Conservation (phyloP, 2,113 vertebrate species). For the human region DNA sequence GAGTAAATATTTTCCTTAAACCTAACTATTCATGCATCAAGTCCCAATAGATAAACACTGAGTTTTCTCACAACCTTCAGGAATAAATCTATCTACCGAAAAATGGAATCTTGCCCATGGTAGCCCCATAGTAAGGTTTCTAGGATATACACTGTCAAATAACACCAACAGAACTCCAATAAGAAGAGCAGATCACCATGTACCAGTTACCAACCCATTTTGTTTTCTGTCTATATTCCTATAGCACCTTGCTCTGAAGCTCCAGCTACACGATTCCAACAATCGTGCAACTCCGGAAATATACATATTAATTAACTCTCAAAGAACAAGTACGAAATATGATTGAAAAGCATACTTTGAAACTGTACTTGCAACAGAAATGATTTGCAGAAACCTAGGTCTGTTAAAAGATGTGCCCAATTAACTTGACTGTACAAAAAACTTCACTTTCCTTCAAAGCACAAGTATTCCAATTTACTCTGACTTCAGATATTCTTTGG, state of each 20-base stretch:
- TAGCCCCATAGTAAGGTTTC: not conserved
- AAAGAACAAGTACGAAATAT: not conserved
- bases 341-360: not conserved
- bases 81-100: not conserved
- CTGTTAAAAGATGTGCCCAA: not conserved
- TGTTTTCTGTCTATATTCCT: not conserved
- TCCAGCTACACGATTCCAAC: not conserved
- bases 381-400: not conserved
- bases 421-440: not conserved
- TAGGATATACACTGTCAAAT: not conserved
- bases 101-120: not conserved
- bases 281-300: not conserved
- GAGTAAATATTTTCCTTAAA: not conserved
- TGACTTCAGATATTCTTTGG: not conserved
- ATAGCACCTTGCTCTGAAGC: not conserved
- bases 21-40: not conserved
- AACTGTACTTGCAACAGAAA: not conserved
- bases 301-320: not conserved
- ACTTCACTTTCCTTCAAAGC: not conserved
- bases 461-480: not conserved
- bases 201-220: not conserved
- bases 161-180: not conserved
- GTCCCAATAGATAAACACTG: not conserved
- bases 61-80: not conserved
- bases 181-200: not conserved